Percentiles rank a stretch among this genome's conserved stretches.
Evolutionary conservation across 1,140 invertebrate species (phyloP).

Genomic region (Venustaconcha ellipsiformis): DNA sequence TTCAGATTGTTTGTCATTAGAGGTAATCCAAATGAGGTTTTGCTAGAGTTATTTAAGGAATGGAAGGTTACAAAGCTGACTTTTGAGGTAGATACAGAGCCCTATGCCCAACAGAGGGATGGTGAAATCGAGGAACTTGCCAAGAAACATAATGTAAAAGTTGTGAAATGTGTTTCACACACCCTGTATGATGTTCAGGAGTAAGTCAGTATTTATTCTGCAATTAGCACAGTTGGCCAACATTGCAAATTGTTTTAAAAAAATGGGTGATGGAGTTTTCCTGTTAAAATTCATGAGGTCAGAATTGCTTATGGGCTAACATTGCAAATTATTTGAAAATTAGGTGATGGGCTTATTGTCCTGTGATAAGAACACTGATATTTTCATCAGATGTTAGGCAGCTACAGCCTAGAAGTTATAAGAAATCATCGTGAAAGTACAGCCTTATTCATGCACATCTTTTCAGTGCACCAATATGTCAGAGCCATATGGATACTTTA

Average conservation of each 20-base stretch:
- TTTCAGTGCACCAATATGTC: too few relatives aligned
- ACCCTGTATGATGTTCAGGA: constrained; percentile 78
- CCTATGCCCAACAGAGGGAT: constrained; percentile 85
- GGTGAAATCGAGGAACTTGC: constrained; percentile 85
- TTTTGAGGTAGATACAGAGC: constrained; percentile 91
- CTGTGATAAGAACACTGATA: too few relatives aligned
- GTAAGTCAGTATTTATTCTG: constrained; percentile 28
- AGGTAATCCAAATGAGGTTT: constrained; percentile 49
- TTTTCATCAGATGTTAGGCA: too few relatives aligned
- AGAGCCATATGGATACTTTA: too few relatives aligned
- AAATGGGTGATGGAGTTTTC: background rate
- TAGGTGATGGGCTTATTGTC: too few relatives aligned
- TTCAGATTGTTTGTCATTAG: constrained; percentile 55
- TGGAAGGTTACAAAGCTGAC: constrained; percentile 87
- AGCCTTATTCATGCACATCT: too few relatives aligned
- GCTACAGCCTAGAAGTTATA: too few relatives aligned
- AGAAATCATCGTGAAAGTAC: too few relatives aligned
- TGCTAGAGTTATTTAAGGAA: constrained; percentile 71
- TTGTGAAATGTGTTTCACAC: constrained; percentile 82
- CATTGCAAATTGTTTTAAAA: background rate
- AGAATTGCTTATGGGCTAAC: too few relatives aligned
- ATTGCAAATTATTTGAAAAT: too few relatives aligned
- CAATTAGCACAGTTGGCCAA: background rate
- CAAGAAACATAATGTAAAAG: constrained; percentile 82
- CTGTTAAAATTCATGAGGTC: too few relatives aligned